These are phyloP conservation scores for Galago senegalensis DNA, from an alignment of 2,797 vertebrate species.

Conservation along the genomic window DNA sequence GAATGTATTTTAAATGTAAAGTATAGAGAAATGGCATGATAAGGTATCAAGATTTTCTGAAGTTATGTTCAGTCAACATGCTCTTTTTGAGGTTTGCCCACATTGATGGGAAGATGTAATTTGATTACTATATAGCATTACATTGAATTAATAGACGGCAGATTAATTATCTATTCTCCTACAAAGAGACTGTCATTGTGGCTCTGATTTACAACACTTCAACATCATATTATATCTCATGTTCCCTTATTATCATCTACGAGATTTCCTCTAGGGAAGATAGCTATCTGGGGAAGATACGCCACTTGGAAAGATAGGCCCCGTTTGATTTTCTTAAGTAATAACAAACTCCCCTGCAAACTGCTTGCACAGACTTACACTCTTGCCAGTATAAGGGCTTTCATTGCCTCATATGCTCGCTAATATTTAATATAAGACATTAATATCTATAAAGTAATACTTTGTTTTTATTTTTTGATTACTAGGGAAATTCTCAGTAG, in stretches of 20 bases:
- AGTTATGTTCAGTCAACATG: not conserved
- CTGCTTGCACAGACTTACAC: not conserved
- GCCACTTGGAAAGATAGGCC: not conserved
- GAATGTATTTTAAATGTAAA: not conserved
- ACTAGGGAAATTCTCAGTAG: not conserved
- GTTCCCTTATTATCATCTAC: not conserved
- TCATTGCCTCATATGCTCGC: not conserved
- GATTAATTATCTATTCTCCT: not conserved
- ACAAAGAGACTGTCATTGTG: not conserved
- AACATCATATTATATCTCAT: not conserved
- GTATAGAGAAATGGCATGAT: not conserved
- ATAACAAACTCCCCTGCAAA: not conserved
- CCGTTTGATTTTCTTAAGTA: not conserved
- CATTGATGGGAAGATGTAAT: not conserved
- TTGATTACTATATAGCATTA: not conserved
- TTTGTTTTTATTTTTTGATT: conserved; percentile 33
- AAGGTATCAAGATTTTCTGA: not conserved
- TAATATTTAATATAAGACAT: conserved; percentile 25
- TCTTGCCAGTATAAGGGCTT: not conserved
- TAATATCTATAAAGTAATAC: not conserved
- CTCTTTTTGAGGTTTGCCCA: not conserved
- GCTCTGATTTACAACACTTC: not conserved
- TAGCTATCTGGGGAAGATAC: not conserved
- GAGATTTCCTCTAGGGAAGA: not conserved
- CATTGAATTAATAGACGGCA: not conserved